Base-by-base conservation (phyloP, 2,797 vertebrate genomes). In the Austrolebias charrua region DNA sequence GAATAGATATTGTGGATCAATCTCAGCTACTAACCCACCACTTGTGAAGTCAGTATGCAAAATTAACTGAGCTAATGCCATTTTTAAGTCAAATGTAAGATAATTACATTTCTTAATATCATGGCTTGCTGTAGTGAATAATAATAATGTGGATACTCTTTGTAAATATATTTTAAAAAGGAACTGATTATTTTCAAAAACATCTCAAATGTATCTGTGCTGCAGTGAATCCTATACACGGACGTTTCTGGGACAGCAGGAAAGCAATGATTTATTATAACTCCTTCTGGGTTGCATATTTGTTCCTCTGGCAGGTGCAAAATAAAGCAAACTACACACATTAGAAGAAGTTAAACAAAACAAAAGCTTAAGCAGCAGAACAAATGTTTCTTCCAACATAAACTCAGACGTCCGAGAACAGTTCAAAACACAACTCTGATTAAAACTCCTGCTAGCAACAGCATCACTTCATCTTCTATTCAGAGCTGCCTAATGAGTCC, bases 181-280 rank as follows among this genome's bases (percentile, higher is more conserved):
- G 2, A 16, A 28, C 10, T 33, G 56, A 18, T 18, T 29, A 29
- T 14, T 29, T 31, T 38, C 35, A 38, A 38, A 38, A 38, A 38
- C 35, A 33, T 38, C 43, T 13, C 18, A 11, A 31, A 45, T 16
- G 6, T n/a, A 58, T 20, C 3, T 20, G 11, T 4, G 35, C 29
- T 14, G 31, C 3, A 45, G 24, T 45, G 10, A 38, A 18, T 28
- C 47, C 10, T 12, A 52, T 12, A 31, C 69, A 55, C 4, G 29
- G 56, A 78, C 51, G 55, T 60, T 71, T 83, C 56, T 62, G 63
- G 73, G 73, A 55, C 82, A 48, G 19, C 9, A 65, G 43, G 52
- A 49, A 68, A 66, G 64, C n/a, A 31, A 18, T 66, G 59, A 80
- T 70, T 68, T 65, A 74, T 68, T 61, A 63, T 40, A 48, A 12